A percentile compares a stretch with the other conserved stretches of the same genome.
These are phyloP conservation scores for Trididemnum miniatum DNA, from an alignment of 23 tunicate genomes.

Conservation along the genomic window DNA sequence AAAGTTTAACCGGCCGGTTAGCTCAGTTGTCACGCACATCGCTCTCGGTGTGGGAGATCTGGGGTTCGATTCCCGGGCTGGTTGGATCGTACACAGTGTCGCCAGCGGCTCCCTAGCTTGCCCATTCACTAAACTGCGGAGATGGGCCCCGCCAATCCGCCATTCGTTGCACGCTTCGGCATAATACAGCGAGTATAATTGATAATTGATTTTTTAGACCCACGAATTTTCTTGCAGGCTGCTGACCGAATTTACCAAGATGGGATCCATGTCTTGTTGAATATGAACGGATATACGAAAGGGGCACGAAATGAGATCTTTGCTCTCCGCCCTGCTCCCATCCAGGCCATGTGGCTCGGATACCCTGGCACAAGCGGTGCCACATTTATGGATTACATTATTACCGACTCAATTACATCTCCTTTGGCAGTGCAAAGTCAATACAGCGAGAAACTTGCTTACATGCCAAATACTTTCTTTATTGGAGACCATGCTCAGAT, in stretches of 20 bases:
- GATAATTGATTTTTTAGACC: too few relatives aligned
- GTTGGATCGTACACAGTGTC: too few relatives aligned
- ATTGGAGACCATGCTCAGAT: slow-evolving; percentile 98
- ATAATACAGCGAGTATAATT: too few relatives aligned
- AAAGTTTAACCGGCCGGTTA: too few relatives aligned
- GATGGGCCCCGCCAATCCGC: too few relatives aligned
- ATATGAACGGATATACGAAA: slow-evolving; percentile 98
- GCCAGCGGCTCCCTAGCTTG: too few relatives aligned
- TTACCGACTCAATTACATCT: slow-evolving; percentile 89
- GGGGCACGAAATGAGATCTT: slow-evolving; percentile 98
- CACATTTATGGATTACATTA: slow-evolving; percentile 96
- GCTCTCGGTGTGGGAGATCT: too few relatives aligned
- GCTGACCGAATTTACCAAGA: slow-evolving; percentile 95
- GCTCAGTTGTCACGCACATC: too few relatives aligned
- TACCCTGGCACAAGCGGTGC: slow-evolving; percentile 99
- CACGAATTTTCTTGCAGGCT: too few relatives aligned
- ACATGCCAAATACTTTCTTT: slow-evolving; percentile 95
- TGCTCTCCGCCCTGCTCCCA: slow-evolving; percentile 95
- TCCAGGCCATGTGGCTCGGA: slow-evolving; percentile 99
- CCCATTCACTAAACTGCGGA: too few relatives aligned
- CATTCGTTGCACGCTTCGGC: too few relatives aligned
- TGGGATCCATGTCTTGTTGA: slow-evolving; percentile 87
- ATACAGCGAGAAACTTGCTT: slow-evolving; percentile 93
- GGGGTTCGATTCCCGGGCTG: too few relatives aligned
- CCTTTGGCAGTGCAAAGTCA: slow-evolving; percentile 56